Evolutionary conservation across 2,888 invertebrate species (phyloP).

Genomic region (Meteorus colon): DNA sequence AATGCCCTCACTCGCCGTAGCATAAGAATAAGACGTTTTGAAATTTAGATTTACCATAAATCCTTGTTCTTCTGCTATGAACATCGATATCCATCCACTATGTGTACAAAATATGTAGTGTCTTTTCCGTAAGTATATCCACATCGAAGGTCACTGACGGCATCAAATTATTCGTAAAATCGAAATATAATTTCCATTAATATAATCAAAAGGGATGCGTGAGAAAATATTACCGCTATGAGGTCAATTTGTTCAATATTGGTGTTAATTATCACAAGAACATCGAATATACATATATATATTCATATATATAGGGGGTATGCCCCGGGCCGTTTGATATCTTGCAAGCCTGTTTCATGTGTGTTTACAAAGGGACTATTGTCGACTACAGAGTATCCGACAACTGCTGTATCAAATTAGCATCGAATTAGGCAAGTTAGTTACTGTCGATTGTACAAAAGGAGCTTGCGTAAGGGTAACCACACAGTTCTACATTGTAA

Average conservation of each 20-base stretch:
- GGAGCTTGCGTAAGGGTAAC: constrained; percentile 17
- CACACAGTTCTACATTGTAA: constrained; percentile 33
- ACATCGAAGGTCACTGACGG: background rate
- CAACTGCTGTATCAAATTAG: constrained; percentile 65
- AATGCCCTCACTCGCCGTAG: constrained; percentile 36
- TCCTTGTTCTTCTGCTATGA: constrained; percentile 33
- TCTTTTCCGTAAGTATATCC: constrained; percentile 42
- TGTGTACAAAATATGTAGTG: constrained; percentile 35
- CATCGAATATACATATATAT: background rate
- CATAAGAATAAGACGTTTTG: constrained; percentile 42
- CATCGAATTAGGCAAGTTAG: constrained; percentile 68
- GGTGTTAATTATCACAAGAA: constrained; percentile 30
- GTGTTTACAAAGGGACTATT: constrained; percentile 58
- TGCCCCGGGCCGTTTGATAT: constrained; percentile 14
- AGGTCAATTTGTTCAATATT: constrained; percentile 34
- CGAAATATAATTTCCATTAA: too few relatives aligned
- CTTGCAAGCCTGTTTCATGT: background rate
- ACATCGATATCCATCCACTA: constrained; percentile 42
- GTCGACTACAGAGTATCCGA: constrained; percentile 59
- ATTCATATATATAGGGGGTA: background rate
- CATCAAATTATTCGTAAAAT: too few relatives aligned
- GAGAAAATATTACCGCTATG: background rate
- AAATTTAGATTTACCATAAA: constrained; percentile 47
- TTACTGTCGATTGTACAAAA: constrained; percentile 37
- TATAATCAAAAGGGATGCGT: too few relatives aligned